Conservation (phyloP, 2,797 vertebrate genomes). For the Danio albolineatus region DNA sequence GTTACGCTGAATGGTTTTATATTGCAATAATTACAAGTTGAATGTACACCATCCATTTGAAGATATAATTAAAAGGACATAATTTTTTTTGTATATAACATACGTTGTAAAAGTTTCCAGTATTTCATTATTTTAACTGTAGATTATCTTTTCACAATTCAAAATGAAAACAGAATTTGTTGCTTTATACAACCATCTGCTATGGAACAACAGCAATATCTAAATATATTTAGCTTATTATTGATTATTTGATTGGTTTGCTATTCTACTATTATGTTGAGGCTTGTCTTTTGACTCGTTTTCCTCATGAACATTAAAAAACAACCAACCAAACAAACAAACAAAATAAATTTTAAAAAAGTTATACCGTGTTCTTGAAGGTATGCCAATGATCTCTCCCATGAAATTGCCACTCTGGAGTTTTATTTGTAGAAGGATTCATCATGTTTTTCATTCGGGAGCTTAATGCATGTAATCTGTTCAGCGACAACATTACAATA, state of each 20-base stretch:
- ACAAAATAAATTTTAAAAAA: neutral
- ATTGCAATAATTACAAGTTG: neutral
- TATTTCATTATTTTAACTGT: too few relatives aligned
- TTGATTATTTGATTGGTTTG: too few relatives aligned
- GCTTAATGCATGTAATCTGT: slow-evolving; percentile 26
- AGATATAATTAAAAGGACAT: neutral
- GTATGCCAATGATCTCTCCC: slow-evolving; percentile 65
- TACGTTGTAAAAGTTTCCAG: too few relatives aligned
- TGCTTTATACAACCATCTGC: too few relatives aligned
- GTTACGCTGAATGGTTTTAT: neutral
- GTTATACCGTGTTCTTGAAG: slow-evolving; percentile 63
- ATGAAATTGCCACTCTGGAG: slow-evolving; percentile 71
- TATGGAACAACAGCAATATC: too few relatives aligned
- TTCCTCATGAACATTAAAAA: neutral
- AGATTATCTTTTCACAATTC: too few relatives aligned
- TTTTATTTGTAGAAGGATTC: slow-evolving; percentile 19
- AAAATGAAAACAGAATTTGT: too few relatives aligned
- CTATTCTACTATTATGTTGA: too few relatives aligned
- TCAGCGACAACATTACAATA: neutral
- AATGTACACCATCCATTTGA: neutral
- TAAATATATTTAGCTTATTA: too few relatives aligned
- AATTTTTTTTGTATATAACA: too few relatives aligned
- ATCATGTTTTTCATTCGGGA: neutral
- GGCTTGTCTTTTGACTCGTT: too few relatives aligned
- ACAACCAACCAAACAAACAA: neutral